These are phyloP conservation scores for Urophycis tenuis DNA, from an alignment of 2,797 vertebrate species.

Conservation along the genomic window DNA sequence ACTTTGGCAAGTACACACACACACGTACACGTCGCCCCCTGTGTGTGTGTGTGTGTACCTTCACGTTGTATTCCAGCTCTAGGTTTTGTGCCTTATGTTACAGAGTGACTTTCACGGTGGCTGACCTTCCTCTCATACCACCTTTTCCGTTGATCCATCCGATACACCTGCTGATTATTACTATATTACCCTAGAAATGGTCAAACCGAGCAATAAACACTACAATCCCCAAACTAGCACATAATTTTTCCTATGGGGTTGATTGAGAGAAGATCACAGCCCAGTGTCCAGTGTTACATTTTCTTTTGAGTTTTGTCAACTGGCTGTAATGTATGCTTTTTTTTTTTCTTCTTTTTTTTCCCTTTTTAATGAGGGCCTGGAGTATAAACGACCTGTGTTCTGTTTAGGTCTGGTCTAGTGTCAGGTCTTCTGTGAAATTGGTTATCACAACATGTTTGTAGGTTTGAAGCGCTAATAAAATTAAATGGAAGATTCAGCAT, in stretches of 20 bases:
- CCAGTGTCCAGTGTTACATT: not conserved
- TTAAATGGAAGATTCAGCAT: not conserved
- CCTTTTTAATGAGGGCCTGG: too few relatives aligned
- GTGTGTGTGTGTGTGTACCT: slow-evolving; percentile 9
- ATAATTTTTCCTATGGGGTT: not conserved
- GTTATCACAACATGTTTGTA: not conserved
- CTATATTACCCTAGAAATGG: not conserved
- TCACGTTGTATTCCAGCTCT: slow-evolving; percentile 3
- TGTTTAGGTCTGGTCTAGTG: too few relatives aligned
- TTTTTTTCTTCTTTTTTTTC: too few relatives aligned
- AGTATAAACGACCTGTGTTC: too few relatives aligned
- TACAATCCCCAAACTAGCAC: not conserved
- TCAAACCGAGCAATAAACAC: slow-evolving; percentile 23
- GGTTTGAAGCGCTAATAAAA: not conserved
- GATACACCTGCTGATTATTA: not conserved
- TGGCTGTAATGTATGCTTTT: too few relatives aligned
- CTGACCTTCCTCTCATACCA: not conserved
- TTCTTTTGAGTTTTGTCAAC: not conserved
- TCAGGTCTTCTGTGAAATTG: not conserved
- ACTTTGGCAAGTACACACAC: not conserved
- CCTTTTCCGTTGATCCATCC: not conserved
- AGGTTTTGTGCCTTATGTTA: slow-evolving; percentile 57
- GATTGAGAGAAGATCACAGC: too few relatives aligned
- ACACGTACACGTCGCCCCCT: too few relatives aligned
- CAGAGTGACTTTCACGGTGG: not conserved